A percentile compares a stretch with the other conserved stretches of the same genome.
phyloP scores from a whole-genome alignment of 2,113 vertebrate genomes.

The Ciconia maguari region DNA sequence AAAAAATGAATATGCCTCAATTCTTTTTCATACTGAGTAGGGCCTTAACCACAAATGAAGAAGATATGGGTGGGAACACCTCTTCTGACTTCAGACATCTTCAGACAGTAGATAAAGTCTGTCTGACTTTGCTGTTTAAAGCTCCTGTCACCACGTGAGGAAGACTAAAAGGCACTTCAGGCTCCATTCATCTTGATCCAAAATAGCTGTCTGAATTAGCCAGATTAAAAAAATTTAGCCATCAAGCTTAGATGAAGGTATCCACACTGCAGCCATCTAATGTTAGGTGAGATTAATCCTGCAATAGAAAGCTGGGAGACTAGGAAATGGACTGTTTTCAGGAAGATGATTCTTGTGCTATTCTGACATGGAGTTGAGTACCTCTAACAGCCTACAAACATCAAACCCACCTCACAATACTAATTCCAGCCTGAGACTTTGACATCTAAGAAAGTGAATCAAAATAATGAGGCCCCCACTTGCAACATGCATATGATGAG shows the following conservation, averaged over 20 bases:
- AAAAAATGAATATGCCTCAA: not conserved
- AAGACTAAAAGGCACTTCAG: not conserved
- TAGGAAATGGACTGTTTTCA: not conserved
- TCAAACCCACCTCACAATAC: not conserved
- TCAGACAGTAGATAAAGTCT: not conserved
- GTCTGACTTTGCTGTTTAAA: not conserved
- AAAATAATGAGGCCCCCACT: slow-evolving; percentile 6
- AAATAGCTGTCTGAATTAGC: not conserved
- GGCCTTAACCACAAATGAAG: not conserved
- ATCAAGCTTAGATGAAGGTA: not conserved
- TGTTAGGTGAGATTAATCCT: not conserved
- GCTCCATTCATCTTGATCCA: not conserved
- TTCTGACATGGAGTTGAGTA: not conserved
- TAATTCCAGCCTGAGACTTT: not conserved
- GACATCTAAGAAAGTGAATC: not conserved
- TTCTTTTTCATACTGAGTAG: not conserved
- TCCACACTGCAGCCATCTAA: not conserved
- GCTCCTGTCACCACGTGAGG: not conserved
- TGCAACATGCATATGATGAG: not conserved
- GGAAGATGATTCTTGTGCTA: not conserved
- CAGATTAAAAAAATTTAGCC: not conserved
- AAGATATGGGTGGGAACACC: not conserved
- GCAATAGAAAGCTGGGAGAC: not conserved
- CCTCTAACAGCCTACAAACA: not conserved
- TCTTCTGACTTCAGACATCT: not conserved